phyloP scores from a whole-genome alignment of 2,797 vertebrate species.

The Rallus crepitans region DNA sequence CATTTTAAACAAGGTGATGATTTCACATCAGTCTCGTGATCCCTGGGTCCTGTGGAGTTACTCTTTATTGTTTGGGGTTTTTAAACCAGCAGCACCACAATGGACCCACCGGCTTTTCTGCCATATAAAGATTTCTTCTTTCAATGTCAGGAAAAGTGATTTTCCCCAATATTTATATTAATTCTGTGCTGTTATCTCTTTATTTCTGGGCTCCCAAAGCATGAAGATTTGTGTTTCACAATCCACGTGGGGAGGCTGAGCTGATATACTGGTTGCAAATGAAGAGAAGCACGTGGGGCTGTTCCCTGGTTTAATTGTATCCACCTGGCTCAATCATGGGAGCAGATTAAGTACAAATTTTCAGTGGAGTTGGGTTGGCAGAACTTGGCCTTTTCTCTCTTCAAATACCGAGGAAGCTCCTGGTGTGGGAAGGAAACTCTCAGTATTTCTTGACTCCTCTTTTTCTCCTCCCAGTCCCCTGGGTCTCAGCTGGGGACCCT shows the following conservation, averaged over 20 bases:
- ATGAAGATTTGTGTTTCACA: conserved; percentile 42
- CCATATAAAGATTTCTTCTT: conserved; percentile 35
- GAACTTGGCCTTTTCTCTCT: not conserved
- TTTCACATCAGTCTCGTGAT: not conserved
- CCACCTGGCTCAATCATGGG: conserved; percentile 54
- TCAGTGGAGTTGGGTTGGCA: not conserved
- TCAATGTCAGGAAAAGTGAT: not conserved
- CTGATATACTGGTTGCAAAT: conserved; percentile 65
- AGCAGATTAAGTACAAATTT: conserved; percentile 41
- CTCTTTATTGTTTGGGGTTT: not conserved
- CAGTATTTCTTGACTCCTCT: not conserved
- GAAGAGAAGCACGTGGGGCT: conserved; percentile 59
- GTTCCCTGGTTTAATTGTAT: conserved; percentile 61
- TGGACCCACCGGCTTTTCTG: not conserved
- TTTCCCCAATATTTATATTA: conserved; percentile 53
- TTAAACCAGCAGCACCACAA: accelerated
- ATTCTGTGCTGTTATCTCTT: conserved; percentile 49
- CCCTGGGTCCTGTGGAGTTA: not conserved
- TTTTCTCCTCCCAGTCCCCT: accelerated
- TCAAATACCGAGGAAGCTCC: not conserved
- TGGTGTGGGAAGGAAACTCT: not conserved
- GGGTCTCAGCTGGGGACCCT: not conserved
- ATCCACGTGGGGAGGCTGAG: conserved; percentile 34
- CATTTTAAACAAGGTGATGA: not conserved
- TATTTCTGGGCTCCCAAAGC: conserved; percentile 42